These are phyloP conservation scores for Anthoscopus minutus DNA, from an alignment of 2,113 vertebrate genomes.

Conservation along the genomic window DNA sequence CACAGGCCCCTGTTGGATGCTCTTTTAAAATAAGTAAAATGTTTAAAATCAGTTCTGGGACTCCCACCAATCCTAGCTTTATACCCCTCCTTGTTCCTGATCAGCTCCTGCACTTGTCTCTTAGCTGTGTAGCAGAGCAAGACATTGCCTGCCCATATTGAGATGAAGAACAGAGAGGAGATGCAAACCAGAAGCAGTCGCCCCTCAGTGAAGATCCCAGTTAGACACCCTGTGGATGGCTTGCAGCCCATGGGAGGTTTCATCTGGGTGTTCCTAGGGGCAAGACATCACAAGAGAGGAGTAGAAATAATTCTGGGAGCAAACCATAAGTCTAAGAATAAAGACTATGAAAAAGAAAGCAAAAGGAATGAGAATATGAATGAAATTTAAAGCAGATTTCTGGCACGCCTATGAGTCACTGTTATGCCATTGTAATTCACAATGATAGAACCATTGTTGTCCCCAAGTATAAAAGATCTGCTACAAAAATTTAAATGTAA, in stretches of 20 bases:
- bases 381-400: neutral
- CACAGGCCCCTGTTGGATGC: neutral
- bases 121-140: neutral
- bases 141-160: neutral
- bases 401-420: neutral
- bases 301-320: neutral
- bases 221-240: neutral
- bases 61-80: neutral
- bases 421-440: neutral
- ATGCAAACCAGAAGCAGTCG: neutral
- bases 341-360: neutral
- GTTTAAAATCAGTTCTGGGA: neutral
- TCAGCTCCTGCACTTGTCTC: neutral
- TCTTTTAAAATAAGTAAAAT: neutral
- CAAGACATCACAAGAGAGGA: neutral
- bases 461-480: neutral
- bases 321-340: neutral
- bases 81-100: neutral
- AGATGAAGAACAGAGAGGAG: neutral
- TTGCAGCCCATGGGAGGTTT: neutral
- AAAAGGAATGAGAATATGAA: neutral
- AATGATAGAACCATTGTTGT: neutral
- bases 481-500: neutral
- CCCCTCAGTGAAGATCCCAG: neutral
- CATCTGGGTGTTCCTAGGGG: neutral